A percentile compares a stretch with the other conserved stretches of the same genome.
These are phyloP conservation scores for Caenorhabditis zanzibari DNA, from an alignment of 2,888 invertebrate species.

Conservation along the genomic window DNA sequence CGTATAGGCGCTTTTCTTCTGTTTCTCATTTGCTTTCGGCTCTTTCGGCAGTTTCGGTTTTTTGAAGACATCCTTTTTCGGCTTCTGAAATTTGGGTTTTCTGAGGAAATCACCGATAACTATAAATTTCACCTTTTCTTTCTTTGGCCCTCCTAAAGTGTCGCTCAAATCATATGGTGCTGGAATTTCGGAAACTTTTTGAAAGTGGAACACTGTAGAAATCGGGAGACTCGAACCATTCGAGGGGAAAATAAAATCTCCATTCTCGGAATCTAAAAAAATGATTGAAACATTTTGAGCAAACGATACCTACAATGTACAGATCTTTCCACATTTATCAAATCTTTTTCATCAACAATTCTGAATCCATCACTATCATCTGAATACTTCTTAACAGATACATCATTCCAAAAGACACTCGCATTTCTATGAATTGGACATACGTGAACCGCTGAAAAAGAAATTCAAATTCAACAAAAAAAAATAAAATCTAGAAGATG, in stretches of 20 bases:
- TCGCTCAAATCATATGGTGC: background rate
- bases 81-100: background rate
- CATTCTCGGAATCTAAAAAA: constrained; percentile 34
- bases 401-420: constrained; percentile 49
- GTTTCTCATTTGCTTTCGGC: background rate
- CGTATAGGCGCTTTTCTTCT: background rate
- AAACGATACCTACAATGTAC: constrained; percentile 15
- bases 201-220: constrained; percentile 21
- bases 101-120: background rate
- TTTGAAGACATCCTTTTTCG: constrained; percentile 1
- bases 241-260: constrained; percentile 28
- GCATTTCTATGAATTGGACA: constrained; percentile 28
- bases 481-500: background rate
- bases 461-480: background rate
- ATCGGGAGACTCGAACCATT: constrained; percentile 18
- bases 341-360: constrained; percentile 36
- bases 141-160: background rate
- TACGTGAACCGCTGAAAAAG: constrained; percentile 28
- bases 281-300: background rate
- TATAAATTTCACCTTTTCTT: constrained; percentile 4
- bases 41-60: constrained; percentile 7
- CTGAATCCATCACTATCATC: constrained; percentile 45
- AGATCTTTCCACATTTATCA: constrained; percentile 41
- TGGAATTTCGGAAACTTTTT: constrained; percentile 1
- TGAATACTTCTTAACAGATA: constrained; percentile 26